phyloP scores from a whole-genome alignment of 2,888 invertebrate genomes.

The Sesia apiformis region DNA sequence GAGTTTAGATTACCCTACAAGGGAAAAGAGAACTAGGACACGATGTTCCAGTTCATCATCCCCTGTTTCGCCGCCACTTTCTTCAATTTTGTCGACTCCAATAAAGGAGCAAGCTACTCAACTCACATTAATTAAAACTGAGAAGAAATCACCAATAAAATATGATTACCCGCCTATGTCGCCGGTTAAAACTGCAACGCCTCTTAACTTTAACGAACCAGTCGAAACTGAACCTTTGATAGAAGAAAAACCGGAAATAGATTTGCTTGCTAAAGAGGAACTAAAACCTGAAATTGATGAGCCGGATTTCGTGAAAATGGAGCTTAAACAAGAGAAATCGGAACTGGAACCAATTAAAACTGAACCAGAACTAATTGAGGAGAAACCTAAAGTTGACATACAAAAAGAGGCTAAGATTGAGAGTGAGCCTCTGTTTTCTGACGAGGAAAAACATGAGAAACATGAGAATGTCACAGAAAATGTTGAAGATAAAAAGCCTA shows the following conservation, averaged over 20 bases:
- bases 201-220: conserved; percentile 44
- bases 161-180: conserved; percentile 50
- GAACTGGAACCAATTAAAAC: conserved; percentile 14
- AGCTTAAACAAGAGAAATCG: conserved; percentile 28
- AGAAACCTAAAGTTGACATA: conserved; percentile 6
- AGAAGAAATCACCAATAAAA: conserved; percentile 56
- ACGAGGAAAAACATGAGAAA: conserved; percentile 18
- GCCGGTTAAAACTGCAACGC: conserved; percentile 35
- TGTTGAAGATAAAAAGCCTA: conserved; percentile 14
- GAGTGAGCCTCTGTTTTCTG: conserved; percentile 4
- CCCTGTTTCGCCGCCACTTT: conserved; percentile 45
- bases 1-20: conserved; percentile 52
- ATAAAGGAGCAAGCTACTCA: conserved; percentile 35
- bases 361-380: conserved; percentile 11
- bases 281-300: conserved; percentile 60
- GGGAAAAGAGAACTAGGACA: conserved; percentile 59
- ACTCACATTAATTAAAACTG: conserved; percentile 30
- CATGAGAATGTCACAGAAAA: conserved; percentile 11
- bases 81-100: conserved; percentile 36
- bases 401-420: conserved; percentile 12
- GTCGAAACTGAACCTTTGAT: conserved; percentile 37
- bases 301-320: conserved; percentile 43
- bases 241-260: conserved; percentile 47
- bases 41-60: conserved; percentile 57
- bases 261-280: conserved; percentile 59